phyloP scores from a whole-genome alignment of 2,797 vertebrate species.

The Cynodonichthys magdalenae region DNA sequence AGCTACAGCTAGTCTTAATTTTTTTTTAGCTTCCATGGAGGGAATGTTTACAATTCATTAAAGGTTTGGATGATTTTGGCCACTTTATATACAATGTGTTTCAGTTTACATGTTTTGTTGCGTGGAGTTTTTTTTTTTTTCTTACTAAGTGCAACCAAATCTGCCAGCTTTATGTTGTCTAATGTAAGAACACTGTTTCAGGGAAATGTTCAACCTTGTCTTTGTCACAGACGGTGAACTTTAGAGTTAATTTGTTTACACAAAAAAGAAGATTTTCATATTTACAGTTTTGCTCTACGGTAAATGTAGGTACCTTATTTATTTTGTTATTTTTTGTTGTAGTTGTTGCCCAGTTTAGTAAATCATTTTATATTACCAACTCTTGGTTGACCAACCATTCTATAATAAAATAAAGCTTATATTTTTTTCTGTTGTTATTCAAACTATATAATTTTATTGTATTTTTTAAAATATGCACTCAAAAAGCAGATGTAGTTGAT shows the following conservation, averaged over 20 bases:
- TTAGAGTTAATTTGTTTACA: constrained; percentile 7
- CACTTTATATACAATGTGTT: not conserved
- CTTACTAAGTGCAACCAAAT: not conserved
- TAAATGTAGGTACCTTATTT: not conserved
- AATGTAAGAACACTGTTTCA: not conserved
- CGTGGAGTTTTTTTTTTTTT: not conserved
- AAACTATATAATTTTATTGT: constrained; percentile 13
- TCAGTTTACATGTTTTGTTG: constrained; percentile 1
- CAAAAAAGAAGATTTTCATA: constrained; percentile 6
- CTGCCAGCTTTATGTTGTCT: constrained; percentile 2
- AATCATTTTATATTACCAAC: constrained; percentile 9
- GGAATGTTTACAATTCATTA: constrained; percentile 29
- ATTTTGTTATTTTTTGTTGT: constrained; percentile 9
- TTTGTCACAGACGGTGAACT: not conserved
- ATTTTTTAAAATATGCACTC: no score
- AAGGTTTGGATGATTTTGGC: constrained; percentile 16
- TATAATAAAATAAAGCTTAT: no score
- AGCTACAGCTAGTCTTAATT: not conserved
- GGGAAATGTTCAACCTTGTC: constrained; percentile 3
- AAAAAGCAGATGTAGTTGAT: no score
- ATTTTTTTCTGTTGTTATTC: not conserved
- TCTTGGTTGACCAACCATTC: constrained; percentile 13
- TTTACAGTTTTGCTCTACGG: constrained; percentile 3
- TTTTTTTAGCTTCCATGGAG: constrained; percentile 11
- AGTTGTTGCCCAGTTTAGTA: constrained; percentile 13